phyloP scores from a whole-genome alignment of 2,888 invertebrate species.

The Diachrysia chrysitis region DNA sequence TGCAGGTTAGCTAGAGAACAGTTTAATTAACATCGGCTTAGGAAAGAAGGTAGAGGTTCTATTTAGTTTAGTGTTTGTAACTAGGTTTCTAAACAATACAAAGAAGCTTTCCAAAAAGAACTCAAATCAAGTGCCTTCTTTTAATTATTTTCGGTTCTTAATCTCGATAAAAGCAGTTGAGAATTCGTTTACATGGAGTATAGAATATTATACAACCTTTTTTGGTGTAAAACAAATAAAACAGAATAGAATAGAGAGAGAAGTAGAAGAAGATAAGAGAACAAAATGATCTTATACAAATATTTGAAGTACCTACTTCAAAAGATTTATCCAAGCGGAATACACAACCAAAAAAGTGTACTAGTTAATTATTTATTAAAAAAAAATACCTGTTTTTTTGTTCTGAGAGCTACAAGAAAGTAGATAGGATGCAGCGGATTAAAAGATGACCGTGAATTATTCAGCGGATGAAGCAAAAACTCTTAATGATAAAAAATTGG shows the following conservation, averaged over 20 bases:
- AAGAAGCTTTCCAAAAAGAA: no score
- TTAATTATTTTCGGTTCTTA: no score
- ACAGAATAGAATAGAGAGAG: no score
- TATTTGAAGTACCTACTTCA: not conserved
- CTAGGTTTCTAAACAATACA: no score
- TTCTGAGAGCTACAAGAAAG: no score
- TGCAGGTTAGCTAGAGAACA: not conserved
- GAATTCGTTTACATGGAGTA: no score
- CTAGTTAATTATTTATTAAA: not conserved
- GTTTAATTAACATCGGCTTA: not conserved
- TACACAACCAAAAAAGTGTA: not conserved
- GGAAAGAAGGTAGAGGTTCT: not conserved
- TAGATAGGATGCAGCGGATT: slow-evolving; percentile 4
- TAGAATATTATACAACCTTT: no score
- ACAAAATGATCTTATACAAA: no score
- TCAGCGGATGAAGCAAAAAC: slow-evolving; percentile 11
- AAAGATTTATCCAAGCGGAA: not conserved
- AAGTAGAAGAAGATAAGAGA: no score
- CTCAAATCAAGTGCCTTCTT: no score
- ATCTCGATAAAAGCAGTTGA: no score
- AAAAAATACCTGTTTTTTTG: no score
- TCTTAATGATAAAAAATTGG: slow-evolving; percentile 29
- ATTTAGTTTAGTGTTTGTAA: not conserved
- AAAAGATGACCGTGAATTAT: slow-evolving; percentile 9
- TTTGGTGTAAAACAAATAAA: not conserved